Base-by-base conservation (phyloP, 2,888 invertebrate species). In the Eupithecia tripunctaria region DNA sequence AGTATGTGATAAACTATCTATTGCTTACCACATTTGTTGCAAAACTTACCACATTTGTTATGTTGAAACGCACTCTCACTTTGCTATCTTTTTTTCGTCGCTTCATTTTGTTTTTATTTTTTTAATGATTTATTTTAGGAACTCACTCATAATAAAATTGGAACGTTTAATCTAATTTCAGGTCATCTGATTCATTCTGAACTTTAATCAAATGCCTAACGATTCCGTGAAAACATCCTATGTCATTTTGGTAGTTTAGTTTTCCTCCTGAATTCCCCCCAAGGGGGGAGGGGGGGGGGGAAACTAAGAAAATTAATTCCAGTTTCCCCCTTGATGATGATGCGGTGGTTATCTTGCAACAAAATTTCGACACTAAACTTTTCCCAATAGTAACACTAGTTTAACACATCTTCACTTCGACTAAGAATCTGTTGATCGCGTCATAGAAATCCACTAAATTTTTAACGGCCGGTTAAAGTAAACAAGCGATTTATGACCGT, bases 1-100 rank as follows among this genome's bases (percentile, higher is more conserved):
- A 7, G 43, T 7, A 43, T 43, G 21, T 51, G 5, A 51, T 47
- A 15, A 15, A 14, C 27, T 59, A 59, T 27, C n/a, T n/a, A n/a
- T n/a, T n/a, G n/a, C n/a, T n/a, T n/a, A n/a, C n/a, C n/a, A n/a
- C n/a, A n/a, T n/a, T n/a, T n/a, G n/a, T n/a, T n/a, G n/a, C 10
- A 47, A 15, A 21, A 84, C 90, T 89, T 78, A 93, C 93, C 88
- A 87, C 83, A 80, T 85, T 86, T 25, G 86, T 84, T 62, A 92
- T 86, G 73, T 93, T 89, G 73, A 92, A 91, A 21, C 92, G 85
- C 14, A 94, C 87, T 2, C 90, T 86, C 32, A 91, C 88, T 70
- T 86, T 86, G 32, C 83, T 86, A 51, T 86, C 88, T 81, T 90
- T 91, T 85, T 90, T 92, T 18, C 91, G 86, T 78, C 85, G 86